Evolutionary conservation across 2,888 invertebrate species (phyloP).

Genomic region (Himalopsyche kuldschensis): DNA sequence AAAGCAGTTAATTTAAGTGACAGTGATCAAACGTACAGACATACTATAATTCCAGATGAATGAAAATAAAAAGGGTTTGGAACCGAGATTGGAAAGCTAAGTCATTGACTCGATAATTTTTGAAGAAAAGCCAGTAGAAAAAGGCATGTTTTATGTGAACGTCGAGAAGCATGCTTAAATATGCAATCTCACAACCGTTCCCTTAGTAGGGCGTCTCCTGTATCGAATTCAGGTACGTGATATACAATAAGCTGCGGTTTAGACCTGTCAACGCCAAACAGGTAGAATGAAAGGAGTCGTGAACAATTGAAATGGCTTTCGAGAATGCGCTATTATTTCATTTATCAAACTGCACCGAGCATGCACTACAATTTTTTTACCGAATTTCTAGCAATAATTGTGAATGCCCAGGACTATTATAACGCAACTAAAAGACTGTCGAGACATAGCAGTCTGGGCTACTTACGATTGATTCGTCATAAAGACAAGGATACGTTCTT

Average conservation of each 20-base stretch:
- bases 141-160: background rate
- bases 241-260: background rate
- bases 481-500: conserved; percentile 16
- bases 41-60: background rate
- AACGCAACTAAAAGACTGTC: conserved; percentile 37
- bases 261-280: background rate
- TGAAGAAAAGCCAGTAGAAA: background rate
- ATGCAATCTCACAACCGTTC: background rate
- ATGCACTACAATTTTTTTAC: conserved; percentile 24
- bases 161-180: background rate
- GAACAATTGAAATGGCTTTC: background rate
- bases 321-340: background rate
- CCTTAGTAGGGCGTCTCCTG: background rate
- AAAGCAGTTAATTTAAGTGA: background rate
- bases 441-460: conserved; percentile 37
- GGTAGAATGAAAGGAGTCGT: background rate
- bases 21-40: background rate
- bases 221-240: background rate
- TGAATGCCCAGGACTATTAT: conserved; percentile 28
- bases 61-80: background rate
- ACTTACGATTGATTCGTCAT: conserved; percentile 36
- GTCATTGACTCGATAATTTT: background rate
- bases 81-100: background rate
- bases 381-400: conserved; percentile 13
- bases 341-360: conserved; percentile 11